A percentile compares a stretch with the other conserved stretches of the same genome.
Evolutionary conservation across 2,113 vertebrate genomes (phyloP).

Genomic region (Daubentonia madagascariensis): DNA sequence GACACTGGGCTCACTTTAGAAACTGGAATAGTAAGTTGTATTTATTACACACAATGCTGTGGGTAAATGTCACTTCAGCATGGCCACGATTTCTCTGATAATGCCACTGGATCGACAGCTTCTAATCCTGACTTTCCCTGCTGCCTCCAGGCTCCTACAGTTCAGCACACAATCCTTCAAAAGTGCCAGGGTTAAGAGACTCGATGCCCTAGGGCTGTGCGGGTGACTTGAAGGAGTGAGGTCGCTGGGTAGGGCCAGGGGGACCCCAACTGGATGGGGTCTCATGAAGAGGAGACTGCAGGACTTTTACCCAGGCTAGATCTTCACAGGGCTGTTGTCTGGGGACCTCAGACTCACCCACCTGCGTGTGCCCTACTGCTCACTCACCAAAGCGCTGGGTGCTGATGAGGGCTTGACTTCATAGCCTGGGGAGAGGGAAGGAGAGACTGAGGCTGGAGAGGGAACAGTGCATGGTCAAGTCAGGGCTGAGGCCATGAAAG

Average conservation of each 20-base stretch:
- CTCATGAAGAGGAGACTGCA: not conserved
- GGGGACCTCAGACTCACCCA: not conserved
- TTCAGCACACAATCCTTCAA: not conserved
- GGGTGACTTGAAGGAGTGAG: not conserved
- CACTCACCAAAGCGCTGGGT: not conserved
- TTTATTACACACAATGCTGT: constrained; percentile 45
- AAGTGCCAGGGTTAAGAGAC: not conserved
- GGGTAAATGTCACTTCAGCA: not conserved
- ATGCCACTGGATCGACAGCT: not conserved
- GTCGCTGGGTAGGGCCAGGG: not conserved
- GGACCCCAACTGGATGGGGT: not conserved
- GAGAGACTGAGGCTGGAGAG: not conserved
- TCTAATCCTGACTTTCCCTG: not conserved
- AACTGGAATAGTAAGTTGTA: constrained; percentile 53
- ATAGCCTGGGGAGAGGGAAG: not conserved
- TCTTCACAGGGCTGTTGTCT: not conserved
- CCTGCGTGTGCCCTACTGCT: not conserved
- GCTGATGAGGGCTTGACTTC: not conserved
- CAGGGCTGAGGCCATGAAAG: no score
- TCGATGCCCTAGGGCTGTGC: not conserved
- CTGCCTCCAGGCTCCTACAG: not conserved
- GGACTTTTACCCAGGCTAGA: not conserved
- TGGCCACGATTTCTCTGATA: not conserved
- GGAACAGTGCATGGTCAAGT: accelerated
- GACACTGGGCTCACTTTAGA: constrained; percentile 66